phyloP scores from a whole-genome alignment of 1,140 invertebrate genomes.

The Delia radicum region DNA sequence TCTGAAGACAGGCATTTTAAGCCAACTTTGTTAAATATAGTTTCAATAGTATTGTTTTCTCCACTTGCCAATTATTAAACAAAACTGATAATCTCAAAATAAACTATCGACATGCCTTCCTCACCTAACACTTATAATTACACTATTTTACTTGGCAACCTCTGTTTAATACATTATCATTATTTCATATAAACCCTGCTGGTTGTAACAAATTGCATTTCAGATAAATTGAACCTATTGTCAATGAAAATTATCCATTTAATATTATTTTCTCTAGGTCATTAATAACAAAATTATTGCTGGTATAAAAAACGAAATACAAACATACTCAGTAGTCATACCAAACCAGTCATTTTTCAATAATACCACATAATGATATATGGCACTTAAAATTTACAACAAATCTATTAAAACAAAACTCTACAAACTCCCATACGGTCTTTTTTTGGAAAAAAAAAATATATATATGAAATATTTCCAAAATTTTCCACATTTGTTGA shows the following conservation, averaged over 20 bases:
- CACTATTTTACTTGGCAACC: background rate
- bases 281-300: background rate
- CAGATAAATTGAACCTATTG: constrained; percentile 13
- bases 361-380: constrained; percentile 19
- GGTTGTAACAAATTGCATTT: constrained; percentile 15
- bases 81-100: too few relatives aligned
- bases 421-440: background rate
- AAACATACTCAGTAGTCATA: background rate
- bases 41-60: too few relatives aligned
- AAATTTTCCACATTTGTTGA: too few relatives aligned
- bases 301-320: background rate
- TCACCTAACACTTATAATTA: background rate
- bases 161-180: background rate
- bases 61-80: too few relatives aligned
- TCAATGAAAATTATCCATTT: constrained; percentile 19
- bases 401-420: constrained; percentile 20
- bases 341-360: constrained; percentile 7
- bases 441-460: too few relatives aligned
- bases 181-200: background rate
- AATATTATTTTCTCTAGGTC: constrained; percentile 14
- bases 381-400: constrained; percentile 15
- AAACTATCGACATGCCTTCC: too few relatives aligned
- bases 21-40: too few relatives aligned
- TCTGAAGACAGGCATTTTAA: too few relatives aligned
- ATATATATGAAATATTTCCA: too few relatives aligned